Evolutionary conservation across 2,888 invertebrate species (phyloP), one percentile per base, ranked within the genome.

Genomic region (Bellardia pandia): DNA sequence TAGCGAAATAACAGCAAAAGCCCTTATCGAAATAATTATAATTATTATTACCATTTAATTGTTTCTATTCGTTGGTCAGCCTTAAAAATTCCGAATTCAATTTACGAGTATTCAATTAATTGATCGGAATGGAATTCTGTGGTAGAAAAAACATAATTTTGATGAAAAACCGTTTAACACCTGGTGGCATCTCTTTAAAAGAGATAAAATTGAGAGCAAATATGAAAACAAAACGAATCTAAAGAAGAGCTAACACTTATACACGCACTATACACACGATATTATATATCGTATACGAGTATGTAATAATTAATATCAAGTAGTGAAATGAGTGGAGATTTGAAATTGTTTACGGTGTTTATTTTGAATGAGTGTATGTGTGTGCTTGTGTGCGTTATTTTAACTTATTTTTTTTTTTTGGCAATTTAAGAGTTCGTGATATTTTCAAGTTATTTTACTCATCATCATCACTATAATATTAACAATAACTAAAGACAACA

Each of bases 341-440:
- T 14, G 16, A 62, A 64, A 62, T 37, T 23, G 30, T 79, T 71
- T 64, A 2, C n/a, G 30, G 40, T 11, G 51, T 62, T 68, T 84
- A 4, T 64, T 62, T 48, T 45, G 62, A 9, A 13, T 56, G 16
- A 56, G 42, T 69, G 60, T 33, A 16, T 48, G 30, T 16, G 37
- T 77, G 75, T 42, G 14, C 42, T 53, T 69, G 30, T 69, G 45
- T 11, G 13, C 40, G 53, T 16, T 51, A n/a, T n/a, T 51, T 51
- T 51, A n/a, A 0, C 6, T 64, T 64, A 62, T 45, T 74, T 45
- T 68, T 40, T 23, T 58, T 16, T 53, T 78, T 84, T 80, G 72
- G 72, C 79, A 79, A 77, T 85, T 85, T 81, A 77, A 81, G 76
- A 84, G 75, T 86, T 84, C 84, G 84, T 86, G 76, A 80, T 84